Base-by-base conservation (phyloP, 2,888 invertebrate genomes). In the Salticus scenicus region DNA sequence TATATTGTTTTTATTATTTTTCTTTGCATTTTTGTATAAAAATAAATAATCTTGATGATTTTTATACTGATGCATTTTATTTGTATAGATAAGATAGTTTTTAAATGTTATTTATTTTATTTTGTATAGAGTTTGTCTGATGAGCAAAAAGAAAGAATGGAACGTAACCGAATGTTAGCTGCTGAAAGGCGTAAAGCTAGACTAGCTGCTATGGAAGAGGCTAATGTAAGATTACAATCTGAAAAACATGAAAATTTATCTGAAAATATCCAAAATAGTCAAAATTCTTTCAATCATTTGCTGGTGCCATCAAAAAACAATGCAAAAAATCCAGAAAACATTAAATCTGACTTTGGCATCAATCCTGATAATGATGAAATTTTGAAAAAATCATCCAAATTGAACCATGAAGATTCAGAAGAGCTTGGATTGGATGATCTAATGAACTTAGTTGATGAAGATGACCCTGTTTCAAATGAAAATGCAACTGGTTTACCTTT, bases 61-160 rank as follows among this genome's bases (percentile, higher is more conserved):
- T n/a, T n/a, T n/a, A n/a, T n/a, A n/a, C n/a, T n/a, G n/a, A n/a
- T n/a, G n/a, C n/a, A n/a, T n/a, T n/a, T n/a, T n/a, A n/a, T n/a
- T n/a, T n/a, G n/a, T n/a, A n/a, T n/a, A n/a, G n/a, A n/a, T n/a
- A n/a, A n/a, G n/a, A n/a, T n/a, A n/a, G n/a, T n/a, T n/a, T n/a
- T n/a, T n/a, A n/a, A n/a, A n/a, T n/a, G n/a, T n/a, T n/a, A n/a
- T n/a, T n/a, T n/a, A n/a, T n/a, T 66, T 31, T 57, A 42, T 63
- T 31, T 51, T n/a, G 31, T 75, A 37, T 64, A 83, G 79, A 75
- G 33, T 28, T 89, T 94, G 14, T 93, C 92, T 0, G 93, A 94
- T 0, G 95, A 94, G 87, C 94, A 94, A 89, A 92, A 93, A 88
- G 93, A 94, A 74, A 93, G 94, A 89, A 94, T 95, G 91, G 93